Evolutionary conservation across 2,888 invertebrate species (phyloP), one percentile per base, ranked within the genome.

Genomic region (Monochamus alternatus): DNA sequence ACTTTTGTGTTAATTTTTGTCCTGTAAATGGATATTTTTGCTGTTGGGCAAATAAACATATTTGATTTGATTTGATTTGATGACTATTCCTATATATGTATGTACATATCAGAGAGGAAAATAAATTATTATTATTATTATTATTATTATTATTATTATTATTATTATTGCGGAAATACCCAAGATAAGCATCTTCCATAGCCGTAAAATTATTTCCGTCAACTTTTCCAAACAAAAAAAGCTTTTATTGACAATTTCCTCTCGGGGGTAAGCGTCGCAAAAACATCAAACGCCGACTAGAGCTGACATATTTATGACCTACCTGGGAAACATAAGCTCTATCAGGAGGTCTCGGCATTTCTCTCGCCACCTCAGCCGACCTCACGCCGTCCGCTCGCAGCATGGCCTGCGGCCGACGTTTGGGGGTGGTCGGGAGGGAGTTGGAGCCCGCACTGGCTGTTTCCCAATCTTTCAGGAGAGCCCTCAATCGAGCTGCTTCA

Each of bases 391-490:
- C 63, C 22, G 43, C 65, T 68, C 14, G 58, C 64, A 7, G 55
- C 71, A 10, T 65, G 0, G 51, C 75, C 58, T 69, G 66, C 14
- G 87, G 87, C 81, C 90, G 89, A 51, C 90, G 86, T 77, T 90
- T 89, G 55, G 91, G 91, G 79, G 91, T 91, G 75, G 89, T 88
- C 80, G 91, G 91, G 75, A 91, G 86, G 47, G 91, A 91, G 63
- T 91, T 89, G 79, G 91, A 91, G 68, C 91, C 90, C 64, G 91
- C 89, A 76, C 94, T 95, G 3, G 94, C 93, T 51, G 94, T 92
- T 82, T 94, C 94, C 95, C 95, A 95, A 86, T 94, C 93, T 78
- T 93, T 93, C 77, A 95, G 91, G 59, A 95, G 89, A 14, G 92
- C 90, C 81, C 91, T 91, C 76, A 94, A 90, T 73, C 94, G 91